Conservation (phyloP, 2,888 invertebrate genomes). For the Eueremaeus valkanovi region DNA sequence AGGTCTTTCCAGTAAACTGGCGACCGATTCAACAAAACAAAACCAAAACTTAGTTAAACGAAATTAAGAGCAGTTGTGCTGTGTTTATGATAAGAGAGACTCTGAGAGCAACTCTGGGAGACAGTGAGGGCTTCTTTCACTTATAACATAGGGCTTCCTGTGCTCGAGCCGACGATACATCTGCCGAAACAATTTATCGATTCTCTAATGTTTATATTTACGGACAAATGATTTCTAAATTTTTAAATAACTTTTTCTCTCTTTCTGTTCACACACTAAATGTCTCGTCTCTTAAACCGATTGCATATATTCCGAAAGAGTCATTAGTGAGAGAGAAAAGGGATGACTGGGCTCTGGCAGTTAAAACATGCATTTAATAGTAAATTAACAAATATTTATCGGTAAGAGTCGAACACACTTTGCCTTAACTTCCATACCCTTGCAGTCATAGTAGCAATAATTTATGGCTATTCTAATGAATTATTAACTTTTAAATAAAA, state of each 20-base stretch:
- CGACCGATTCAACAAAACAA: neutral
- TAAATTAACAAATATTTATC: neutral
- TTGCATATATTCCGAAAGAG: neutral
- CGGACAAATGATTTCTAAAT: conserved; percentile 11
- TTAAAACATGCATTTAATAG: neutral
- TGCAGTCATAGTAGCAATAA: too few relatives aligned
- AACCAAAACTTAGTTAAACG: too few relatives aligned
- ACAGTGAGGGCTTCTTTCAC: neutral
- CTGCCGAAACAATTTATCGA: conserved; percentile 21
- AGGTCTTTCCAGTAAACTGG: neutral
- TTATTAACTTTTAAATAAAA: too few relatives aligned
- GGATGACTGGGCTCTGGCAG: neutral
- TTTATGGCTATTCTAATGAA: too few relatives aligned
- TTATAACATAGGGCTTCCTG: conserved; percentile 21
- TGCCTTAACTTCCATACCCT: too few relatives aligned
- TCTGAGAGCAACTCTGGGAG: neutral
- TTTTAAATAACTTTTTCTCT: neutral
- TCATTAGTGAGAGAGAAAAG: neutral
- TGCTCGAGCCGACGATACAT: neutral
- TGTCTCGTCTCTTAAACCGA: neutral
- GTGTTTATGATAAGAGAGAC: too few relatives aligned
- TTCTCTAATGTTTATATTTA: conserved; percentile 12
- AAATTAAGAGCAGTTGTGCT: too few relatives aligned
- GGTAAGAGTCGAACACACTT: too few relatives aligned
- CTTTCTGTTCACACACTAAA: too few relatives aligned